These are phyloP conservation scores for Embiotoca jacksoni DNA, from an alignment of 2,113 vertebrate genomes.

Conservation along the genomic window DNA sequence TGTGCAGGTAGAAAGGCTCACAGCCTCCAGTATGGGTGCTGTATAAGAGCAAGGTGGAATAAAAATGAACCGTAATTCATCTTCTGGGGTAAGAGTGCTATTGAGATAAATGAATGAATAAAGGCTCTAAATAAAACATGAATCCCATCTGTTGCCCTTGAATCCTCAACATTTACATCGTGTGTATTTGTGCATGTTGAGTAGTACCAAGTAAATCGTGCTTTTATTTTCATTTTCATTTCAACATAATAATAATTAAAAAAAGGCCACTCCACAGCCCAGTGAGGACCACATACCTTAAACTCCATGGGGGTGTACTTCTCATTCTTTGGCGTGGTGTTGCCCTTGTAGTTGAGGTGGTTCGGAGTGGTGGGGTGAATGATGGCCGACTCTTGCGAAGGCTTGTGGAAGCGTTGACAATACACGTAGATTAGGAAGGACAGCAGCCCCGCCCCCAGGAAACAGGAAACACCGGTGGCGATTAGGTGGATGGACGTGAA, in stretches of 20 bases:
- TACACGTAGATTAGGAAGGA: slow-evolving; percentile 95
- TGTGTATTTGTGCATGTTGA: slow-evolving; percentile 13
- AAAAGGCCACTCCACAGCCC: no score
- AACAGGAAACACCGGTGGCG: slow-evolving; percentile 95
- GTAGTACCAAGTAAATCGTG: neutral
- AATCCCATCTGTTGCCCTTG: slow-evolving; percentile 47
- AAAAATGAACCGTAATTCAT: slow-evolving; percentile 58
- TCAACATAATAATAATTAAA: neutral
- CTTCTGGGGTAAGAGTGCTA: slow-evolving; percentile 38
- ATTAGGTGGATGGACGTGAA: slow-evolving; percentile 96
- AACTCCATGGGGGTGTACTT: slow-evolving; percentile 99
- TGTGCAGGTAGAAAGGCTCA: slow-evolving; percentile 46
- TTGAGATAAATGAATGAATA: slow-evolving; percentile 66
- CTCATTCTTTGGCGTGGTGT: slow-evolving; percentile 97
- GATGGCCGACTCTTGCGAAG: slow-evolving; percentile 95
- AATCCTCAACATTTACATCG: slow-evolving; percentile 18
- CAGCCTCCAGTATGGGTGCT: slow-evolving; percentile 15
- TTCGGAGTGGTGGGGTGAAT: slow-evolving; percentile 98
- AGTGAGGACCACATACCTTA: slow-evolving; percentile 85
- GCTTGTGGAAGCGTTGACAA: slow-evolving; percentile 94
- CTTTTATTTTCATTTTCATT: neutral
- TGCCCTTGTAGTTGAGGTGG: slow-evolving; percentile 98
- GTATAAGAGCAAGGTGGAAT: slow-evolving; percentile 41
- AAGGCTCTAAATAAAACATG: slow-evolving; percentile 65
- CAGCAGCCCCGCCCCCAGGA: slow-evolving; percentile 95